phyloP scores from a whole-genome alignment of 2,888 invertebrate genomes.

The Apodemia mormo region DNA sequence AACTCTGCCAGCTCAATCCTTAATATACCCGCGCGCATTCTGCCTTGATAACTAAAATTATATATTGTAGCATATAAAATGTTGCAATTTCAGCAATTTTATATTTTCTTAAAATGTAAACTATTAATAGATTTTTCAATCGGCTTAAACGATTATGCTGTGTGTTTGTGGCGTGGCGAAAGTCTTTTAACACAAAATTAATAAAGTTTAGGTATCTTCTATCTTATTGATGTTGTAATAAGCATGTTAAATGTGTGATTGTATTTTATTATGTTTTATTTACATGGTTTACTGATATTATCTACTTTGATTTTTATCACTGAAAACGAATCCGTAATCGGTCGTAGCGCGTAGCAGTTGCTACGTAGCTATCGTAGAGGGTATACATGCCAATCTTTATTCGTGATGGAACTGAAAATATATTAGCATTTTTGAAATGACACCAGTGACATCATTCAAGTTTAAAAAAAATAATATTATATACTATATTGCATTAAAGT shows the following conservation, averaged over 20 bases:
- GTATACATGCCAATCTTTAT: slow-evolving; percentile 33
- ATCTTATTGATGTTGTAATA: slow-evolving; percentile 16
- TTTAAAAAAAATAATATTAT: background rate
- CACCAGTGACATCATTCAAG: background rate
- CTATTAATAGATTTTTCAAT: background rate
- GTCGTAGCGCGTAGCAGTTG: slow-evolving; percentile 55
- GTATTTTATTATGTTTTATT: background rate
- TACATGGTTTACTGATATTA: slow-evolving; percentile 16
- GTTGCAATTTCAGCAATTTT: background rate
- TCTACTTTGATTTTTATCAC: slow-evolving; percentile 15
- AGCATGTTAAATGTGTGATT: slow-evolving; percentile 3
- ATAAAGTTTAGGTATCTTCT: background rate
- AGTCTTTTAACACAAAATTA: background rate
- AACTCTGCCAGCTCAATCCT: slow-evolving; percentile 56
- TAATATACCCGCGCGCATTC: slow-evolving; percentile 19
- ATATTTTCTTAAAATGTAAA: background rate
- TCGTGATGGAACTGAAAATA: background rate
- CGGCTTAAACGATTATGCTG: background rate
- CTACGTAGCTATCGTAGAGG: slow-evolving; percentile 57
- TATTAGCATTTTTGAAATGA: background rate
- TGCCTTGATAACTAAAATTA: background rate
- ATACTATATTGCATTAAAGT: too few species aligned
- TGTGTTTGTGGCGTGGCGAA: background rate
- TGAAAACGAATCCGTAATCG: slow-evolving; percentile 19
- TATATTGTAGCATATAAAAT: background rate